Base-by-base conservation (phyloP, 2,113 vertebrate species). In the Salvelinus fontinalis region DNA sequence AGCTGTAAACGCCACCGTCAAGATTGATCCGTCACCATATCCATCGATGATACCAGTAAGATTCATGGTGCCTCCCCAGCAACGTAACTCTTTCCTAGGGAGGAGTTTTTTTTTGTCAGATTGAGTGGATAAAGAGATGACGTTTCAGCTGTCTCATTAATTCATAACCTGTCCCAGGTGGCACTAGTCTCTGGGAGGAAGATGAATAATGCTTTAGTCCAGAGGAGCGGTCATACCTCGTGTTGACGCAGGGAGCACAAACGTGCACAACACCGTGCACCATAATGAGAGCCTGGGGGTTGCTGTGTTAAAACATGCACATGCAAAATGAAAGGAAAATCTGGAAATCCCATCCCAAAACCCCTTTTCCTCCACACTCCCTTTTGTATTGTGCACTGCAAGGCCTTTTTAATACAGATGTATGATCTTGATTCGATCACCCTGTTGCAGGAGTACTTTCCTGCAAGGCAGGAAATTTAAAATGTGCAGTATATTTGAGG, bases 111-210 rank as follows among this genome's bases (percentile, higher is more conserved):
- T 59, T 26, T 59, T 60, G 69, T 20, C 78, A 83, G 87, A 88
- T 81, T 74, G 88, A 89, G 84, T 81, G 82, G 84, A 87, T 91
- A 85, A 81, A 91, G 84, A 82, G 48, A 77, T 82, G 84, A 88
- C 84, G 87, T 79, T 81, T 89, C 73, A 75, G 86, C 85, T 85
- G 82, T 81, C 86, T 87, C 83, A 91, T 91, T 87, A 87, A 89
- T 90, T 89, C 88, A 85, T 76, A 76, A 87, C 79, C 74, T 74
- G 86, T 88, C 80, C 85, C 84, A 70, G 6, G 74, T 80, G 79
- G 87, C 83, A 80, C 73, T 67, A 16, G 71, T 70, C 76, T 1
- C 3, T 54, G 51, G 67, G 77, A 71, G 79, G 73, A 77, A 75
- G 60, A 77, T 75, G 57, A 81, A 79, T 66, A 82, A 78, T 73